A percentile compares a stretch with the other conserved stretches of the same genome.
Conservation (phyloP, 2,113 vertebrate genomes). For the Orycteropus afer region DNA sequence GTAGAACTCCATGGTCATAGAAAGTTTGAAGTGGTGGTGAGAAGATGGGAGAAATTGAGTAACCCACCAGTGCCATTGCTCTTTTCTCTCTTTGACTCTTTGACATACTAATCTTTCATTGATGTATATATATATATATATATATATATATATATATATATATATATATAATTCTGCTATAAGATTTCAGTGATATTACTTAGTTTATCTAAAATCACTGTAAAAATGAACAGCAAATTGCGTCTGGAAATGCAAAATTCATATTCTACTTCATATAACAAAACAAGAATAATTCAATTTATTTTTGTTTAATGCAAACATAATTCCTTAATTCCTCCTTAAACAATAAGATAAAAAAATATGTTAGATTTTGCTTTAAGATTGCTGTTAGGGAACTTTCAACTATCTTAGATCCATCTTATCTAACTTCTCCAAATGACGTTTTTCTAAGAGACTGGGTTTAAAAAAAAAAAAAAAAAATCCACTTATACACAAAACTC, state of each 20-base stretch:
- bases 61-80: neutral
- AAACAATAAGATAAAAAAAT: constrained; percentile 17
- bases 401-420: neutral
- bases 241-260: neutral
- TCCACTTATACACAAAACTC: constrained; percentile 37
- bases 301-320: constrained; percentile 4
- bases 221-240: neutral
- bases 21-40: neutral
- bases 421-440: neutral
- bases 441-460: constrained; percentile 52
- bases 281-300: neutral
- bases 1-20: neutral
- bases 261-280: neutral
- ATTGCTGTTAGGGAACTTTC: neutral
- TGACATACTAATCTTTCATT: neutral
- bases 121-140: neutral
- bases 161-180: neutral
- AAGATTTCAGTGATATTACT: neutral
- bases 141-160: too few relatives aligned
- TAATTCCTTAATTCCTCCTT: neutral
- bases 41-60: neutral
- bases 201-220: constrained; percentile 1
- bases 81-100: neutral
- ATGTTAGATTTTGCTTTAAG: constrained; percentile 9
- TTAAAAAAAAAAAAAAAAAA: neutral